Evolutionary conservation across 2,888 invertebrate genomes (phyloP).

Genomic region (Dusona sp.): DNA sequence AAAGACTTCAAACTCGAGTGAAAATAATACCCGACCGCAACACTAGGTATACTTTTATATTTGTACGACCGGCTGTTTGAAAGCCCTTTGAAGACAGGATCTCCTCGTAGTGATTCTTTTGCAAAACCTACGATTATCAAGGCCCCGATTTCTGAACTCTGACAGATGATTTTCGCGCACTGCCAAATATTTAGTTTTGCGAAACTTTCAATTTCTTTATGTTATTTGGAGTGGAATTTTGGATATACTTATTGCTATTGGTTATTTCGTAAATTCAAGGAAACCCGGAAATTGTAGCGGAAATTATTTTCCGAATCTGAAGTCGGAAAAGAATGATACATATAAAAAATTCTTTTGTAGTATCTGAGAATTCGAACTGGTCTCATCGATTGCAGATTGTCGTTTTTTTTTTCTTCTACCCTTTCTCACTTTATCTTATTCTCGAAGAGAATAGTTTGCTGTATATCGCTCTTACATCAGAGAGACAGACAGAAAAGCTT

Average conservation of each 20-base stretch:
- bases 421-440: neutral
- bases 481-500: slow-evolving; percentile 28
- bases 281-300: too few species aligned
- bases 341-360: neutral
- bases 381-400: neutral
- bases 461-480: slow-evolving; percentile 40
- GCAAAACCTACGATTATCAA: neutral
- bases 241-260: neutral
- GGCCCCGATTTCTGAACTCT: too few species aligned
- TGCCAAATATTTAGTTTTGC: neutral
- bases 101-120: neutral
- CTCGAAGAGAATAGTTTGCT: slow-evolving; percentile 1
- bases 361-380: neutral
- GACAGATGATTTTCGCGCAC: neutral
- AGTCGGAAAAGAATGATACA: neutral
- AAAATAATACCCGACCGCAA: too few species aligned
- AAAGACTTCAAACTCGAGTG: too few species aligned
- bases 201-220: neutral
- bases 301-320: neutral
- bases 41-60: neutral
- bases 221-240: neutral
- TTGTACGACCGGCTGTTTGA: neutral
- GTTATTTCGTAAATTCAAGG: neutral
- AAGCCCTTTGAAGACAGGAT: neutral
- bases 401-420: neutral